phyloP scores from a whole-genome alignment of 2,797 vertebrate species.

The Enteromius argenteus region DNA sequence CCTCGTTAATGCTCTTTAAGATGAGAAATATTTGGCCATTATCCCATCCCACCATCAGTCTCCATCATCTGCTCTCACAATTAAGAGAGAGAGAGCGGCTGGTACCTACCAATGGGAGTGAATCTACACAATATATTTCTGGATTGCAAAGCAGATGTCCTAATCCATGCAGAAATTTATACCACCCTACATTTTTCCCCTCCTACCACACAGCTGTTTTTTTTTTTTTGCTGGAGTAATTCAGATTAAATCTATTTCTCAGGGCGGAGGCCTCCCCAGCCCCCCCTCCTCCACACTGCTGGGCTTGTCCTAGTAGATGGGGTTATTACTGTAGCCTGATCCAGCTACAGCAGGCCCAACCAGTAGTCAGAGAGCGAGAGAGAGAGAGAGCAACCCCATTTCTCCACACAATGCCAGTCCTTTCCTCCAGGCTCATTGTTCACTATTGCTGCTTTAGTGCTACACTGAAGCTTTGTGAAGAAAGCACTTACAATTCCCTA shows the following conservation, averaged over 20 bases:
- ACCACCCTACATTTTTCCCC: conserved; percentile 70
- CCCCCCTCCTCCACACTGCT: conserved; percentile 74
- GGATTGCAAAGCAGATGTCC: conserved; percentile 81
- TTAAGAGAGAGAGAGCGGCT: conserved; percentile 40
- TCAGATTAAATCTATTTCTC: conserved; percentile 85
- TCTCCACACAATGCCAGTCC: conserved; percentile 76
- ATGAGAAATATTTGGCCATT: conserved; percentile 47
- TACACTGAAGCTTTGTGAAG: conserved; percentile 79
- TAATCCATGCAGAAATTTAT: conserved; percentile 85
- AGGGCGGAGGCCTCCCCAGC: conserved; percentile 75
- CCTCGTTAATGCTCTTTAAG: conserved; percentile 56
- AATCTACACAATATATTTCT: conserved; percentile 64
- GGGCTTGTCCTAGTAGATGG: conserved; percentile 72
- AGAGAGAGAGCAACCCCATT: conserved; percentile 77
- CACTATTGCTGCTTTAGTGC: conserved; percentile 59
- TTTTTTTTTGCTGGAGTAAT: conserved; percentile 73
- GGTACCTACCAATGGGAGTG: conserved; percentile 53
- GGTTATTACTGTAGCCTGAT: conserved; percentile 60
- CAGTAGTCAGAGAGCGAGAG: conserved; percentile 57
- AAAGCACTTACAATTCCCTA: conserved; percentile 70
- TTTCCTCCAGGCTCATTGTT: conserved; percentile 82
- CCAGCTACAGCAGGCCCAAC: conserved; percentile 45
- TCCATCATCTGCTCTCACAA: conserved; percentile 39
- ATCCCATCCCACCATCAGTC: conserved; percentile 47
- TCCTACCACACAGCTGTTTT: conserved; percentile 78